Base-by-base conservation (phyloP, 2,888 invertebrate species). In the Monochamus alternatus region DNA sequence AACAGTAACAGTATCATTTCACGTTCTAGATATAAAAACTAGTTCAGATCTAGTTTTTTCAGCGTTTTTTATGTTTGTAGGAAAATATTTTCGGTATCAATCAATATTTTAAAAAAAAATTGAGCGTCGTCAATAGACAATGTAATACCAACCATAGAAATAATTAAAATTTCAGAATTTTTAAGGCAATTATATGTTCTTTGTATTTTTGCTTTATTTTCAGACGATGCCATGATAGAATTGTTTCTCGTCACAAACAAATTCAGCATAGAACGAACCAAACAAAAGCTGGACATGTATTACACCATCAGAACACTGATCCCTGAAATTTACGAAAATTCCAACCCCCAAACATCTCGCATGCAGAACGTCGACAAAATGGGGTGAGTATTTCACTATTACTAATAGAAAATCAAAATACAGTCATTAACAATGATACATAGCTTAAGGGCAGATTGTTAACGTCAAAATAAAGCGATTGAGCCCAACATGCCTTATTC, bases 261-360 rank as follows among this genome's bases (percentile, higher is more conserved):
- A 70, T 80, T 80, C 52, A 81, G 81, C 58, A 80, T 82, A 47
- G 81, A 82, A 64, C 75, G 68, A 59, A 75, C 78, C 3, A 82
- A 82, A 63, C 70, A 78, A 44, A 76, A 75, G 58, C 32, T 82
- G 67, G 81, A 82, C 44, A 81, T 81, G 80, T 81, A 82, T 64
- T 82, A 81, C 43, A 78, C 81, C 1, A 70, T 80, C 7, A 67
- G 80, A 43, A 30, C n/a, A 9, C 47, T 63, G 9, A 14, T 77
- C 0, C 80, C 80, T 32, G 79, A 80, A 14, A 60, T 80, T 14
- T 82, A 76, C 59, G 69, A 75, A 76, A 75, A 66, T 22, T 72
- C 66, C 12, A 71, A 78, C 71, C 80, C 77, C 2, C 62, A 12
- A 3, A 10, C 66, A 1, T 65, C 76, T 3, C 60, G 70, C 0